Evolutionary conservation across 2,888 invertebrate genomes (phyloP).

Genomic region (Blastobasis lacticolella): DNA sequence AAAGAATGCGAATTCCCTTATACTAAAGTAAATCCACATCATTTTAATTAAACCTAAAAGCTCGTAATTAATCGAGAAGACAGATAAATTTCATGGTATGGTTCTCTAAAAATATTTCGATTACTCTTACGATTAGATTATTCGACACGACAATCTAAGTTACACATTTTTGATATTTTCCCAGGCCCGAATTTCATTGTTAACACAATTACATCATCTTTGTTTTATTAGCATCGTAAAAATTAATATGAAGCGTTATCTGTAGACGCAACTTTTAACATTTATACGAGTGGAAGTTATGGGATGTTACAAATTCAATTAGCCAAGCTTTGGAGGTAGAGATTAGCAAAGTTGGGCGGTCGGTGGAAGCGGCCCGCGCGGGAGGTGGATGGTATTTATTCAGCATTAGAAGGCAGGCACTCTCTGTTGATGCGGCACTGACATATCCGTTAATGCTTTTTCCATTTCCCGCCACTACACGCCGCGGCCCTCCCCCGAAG

Average conservation of each 20-base stretch:
- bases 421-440: constrained; percentile 68
- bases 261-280: not conserved
- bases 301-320: constrained; percentile 1
- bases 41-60: no score
- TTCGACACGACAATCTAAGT: no score
- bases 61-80: no score
- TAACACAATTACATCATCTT: constrained; percentile 1
- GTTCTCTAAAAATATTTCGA: no score
- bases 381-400: constrained; percentile 65
- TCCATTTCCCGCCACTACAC: constrained; percentile 63
- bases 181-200: not conserved
- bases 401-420: constrained; percentile 69
- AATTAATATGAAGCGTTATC: not conserved
- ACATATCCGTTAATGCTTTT: constrained; percentile 74
- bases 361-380: constrained; percentile 34
- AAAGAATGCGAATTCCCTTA: no score
- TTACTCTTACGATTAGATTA: no score
- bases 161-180: no score
- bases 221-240: constrained; percentile 5
- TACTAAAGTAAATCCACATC: no score
- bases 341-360: constrained; percentile 1
- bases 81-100: no score
- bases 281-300: not conserved
- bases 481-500: constrained; percentile 33
- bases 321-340: not conserved